These are phyloP conservation scores for Spilosoma lubricipeda DNA, from an alignment of 2,888 invertebrate species.

Conservation along the genomic window DNA sequence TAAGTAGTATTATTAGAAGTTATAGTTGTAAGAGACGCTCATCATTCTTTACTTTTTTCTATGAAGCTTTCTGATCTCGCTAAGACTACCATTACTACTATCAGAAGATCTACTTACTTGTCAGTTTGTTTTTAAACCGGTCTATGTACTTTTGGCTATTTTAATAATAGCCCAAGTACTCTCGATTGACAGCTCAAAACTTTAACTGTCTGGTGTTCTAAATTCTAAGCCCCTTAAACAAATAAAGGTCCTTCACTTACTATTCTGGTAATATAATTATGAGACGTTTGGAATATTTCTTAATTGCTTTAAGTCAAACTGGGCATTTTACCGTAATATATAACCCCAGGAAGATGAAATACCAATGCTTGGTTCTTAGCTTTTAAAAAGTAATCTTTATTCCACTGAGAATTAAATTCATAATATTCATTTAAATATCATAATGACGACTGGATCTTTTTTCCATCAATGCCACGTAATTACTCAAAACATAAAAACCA, in stretches of 20 bases:
- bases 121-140: too few species aligned
- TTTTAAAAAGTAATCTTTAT: neutral
- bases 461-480: slow-evolving; percentile 20
- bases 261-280: too few species aligned
- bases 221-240: neutral
- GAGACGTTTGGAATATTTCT: neutral
- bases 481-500: slow-evolving; percentile 13
- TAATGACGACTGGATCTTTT: slow-evolving; percentile 1
- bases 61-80: neutral
- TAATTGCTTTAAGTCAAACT: neutral
- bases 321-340: neutral
- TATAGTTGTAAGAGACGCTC: too few species aligned
- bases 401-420: neutral
- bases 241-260: neutral
- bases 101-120: neutral
- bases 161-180: neutral
- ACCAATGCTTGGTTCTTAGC: neutral
- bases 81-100: too few species aligned
- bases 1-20: too few species aligned
- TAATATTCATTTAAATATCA: neutral
- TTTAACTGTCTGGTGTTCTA: neutral
- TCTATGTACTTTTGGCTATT: neutral
- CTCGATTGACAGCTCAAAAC: neutral
- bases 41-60: neutral
- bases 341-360: neutral